Percentiles rank a stretch among this genome's conserved stretches.
Conservation (phyloP, 2,797 vertebrate genomes). For the Falco rusticolus region DNA sequence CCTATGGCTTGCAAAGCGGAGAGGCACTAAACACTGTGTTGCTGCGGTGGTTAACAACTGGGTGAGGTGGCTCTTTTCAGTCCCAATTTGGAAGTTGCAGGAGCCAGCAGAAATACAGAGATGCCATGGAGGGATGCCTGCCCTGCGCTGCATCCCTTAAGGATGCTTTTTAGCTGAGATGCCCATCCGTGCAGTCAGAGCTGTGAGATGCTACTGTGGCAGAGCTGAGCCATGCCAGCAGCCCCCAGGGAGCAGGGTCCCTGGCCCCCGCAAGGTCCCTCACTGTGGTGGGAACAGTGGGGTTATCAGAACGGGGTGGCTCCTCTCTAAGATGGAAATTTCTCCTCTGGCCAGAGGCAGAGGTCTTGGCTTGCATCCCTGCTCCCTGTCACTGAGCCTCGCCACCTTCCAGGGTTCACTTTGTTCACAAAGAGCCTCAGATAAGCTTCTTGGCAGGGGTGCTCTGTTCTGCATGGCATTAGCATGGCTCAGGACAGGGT, state of each 20-base stretch:
- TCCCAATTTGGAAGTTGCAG: background rate
- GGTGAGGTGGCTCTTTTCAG: background rate
- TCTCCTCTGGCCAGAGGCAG: slow-evolving; percentile 68
- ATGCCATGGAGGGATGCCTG: accelerated
- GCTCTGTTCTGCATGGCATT: background rate
- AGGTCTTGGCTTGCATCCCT: slow-evolving; percentile 49
- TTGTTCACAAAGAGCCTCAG: slow-evolving; percentile 72
- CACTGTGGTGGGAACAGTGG: background rate
- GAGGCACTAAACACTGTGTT: background rate
- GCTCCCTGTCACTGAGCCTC: slow-evolving; percentile 40
- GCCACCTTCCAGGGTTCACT: slow-evolving; percentile 52
- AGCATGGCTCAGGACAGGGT: background rate
- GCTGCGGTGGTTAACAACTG: background rate
- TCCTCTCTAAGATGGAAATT: slow-evolving; percentile 75
- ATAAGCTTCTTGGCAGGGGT: slow-evolving; percentile 68
- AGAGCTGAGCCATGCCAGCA: accelerated
- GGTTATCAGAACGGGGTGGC: background rate
- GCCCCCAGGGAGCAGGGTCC: background rate
- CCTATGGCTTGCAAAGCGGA: accelerated
- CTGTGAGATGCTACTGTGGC: accelerated
- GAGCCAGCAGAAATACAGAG: background rate
- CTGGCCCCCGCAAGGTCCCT: accelerated
- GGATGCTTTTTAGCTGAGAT: background rate
- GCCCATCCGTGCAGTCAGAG: accelerated
- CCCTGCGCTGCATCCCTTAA: background rate